phyloP scores from a whole-genome alignment of 2,888 invertebrate species.

The Lobophora halterata region DNA sequence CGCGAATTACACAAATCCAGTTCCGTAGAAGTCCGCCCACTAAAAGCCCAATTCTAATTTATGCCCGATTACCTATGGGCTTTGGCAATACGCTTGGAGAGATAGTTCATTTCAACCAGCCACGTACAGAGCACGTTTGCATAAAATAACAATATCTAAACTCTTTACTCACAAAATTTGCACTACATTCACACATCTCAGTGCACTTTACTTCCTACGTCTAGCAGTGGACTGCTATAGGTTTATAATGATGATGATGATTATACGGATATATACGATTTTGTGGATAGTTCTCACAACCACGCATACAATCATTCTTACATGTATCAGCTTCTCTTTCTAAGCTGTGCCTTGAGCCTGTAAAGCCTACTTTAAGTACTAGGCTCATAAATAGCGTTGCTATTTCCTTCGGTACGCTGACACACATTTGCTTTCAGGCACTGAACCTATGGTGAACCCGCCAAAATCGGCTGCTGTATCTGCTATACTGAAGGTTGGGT shows the following conservation, averaged over 20 bases:
- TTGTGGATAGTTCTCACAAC: too few relatives aligned
- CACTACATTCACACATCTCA: too few relatives aligned
- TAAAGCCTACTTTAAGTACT: conserved; percentile 36
- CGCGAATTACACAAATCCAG: conserved; percentile 10
- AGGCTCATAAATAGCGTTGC: conserved; percentile 41
- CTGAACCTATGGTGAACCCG: conserved; percentile 39
- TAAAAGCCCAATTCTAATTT: conserved; percentile 22
- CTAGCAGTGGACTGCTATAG: too few relatives aligned
- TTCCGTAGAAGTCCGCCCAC: conserved; percentile 10
- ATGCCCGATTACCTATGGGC: conserved; percentile 24
- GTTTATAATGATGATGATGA: too few relatives aligned
- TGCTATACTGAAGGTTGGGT: conserved; percentile 34
- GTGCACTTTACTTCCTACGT: too few relatives aligned
- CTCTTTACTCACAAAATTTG: too few relatives aligned
- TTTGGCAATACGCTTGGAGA: conserved; percentile 10
- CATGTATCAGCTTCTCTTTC: neutral
- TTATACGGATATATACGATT: too few relatives aligned
- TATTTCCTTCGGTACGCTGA: conserved; percentile 38
- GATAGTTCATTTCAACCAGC: neutral
- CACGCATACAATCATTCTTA: neutral
- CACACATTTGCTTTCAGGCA: conserved; percentile 53
- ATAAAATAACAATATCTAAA: too few relatives aligned
- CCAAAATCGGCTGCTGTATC: conserved; percentile 48
- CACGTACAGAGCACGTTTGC: too few relatives aligned
- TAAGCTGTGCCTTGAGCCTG: conserved; percentile 24